A percentile compares a stretch with the other conserved stretches of the same genome.
phyloP scores from a whole-genome alignment of 2,888 invertebrate genomes.

The Buathra laborator region DNA sequence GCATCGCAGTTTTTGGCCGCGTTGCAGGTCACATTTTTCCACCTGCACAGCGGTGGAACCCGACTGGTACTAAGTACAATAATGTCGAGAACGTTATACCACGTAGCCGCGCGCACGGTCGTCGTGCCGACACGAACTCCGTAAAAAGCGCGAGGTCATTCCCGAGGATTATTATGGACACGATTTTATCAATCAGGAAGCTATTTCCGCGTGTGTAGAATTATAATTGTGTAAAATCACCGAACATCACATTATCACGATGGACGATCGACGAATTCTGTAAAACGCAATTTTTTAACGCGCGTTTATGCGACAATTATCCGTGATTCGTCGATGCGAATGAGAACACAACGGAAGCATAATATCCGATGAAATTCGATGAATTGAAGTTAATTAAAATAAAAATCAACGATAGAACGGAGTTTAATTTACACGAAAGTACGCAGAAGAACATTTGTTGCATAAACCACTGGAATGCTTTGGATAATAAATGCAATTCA shows the following conservation, averaged over 20 bases:
- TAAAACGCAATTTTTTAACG: not conserved
- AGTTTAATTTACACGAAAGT: too few relatives aligned
- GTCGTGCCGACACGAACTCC: not conserved
- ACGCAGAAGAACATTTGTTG: too few relatives aligned
- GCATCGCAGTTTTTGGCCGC: conserved; percentile 26
- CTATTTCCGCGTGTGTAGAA: conserved; percentile 19
- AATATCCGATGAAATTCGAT: too few relatives aligned
- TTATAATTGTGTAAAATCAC: conserved; percentile 9
- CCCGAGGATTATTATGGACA: conserved; percentile 11
- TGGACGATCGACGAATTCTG: not conserved
- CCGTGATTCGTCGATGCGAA: too few relatives aligned
- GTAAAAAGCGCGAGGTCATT: conserved; percentile 24
- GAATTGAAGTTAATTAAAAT: too few relatives aligned
- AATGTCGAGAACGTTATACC: not conserved
- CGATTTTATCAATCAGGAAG: conserved; percentile 27
- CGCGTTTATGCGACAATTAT: not conserved
- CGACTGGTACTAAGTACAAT: not conserved
- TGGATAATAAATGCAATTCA: too few relatives aligned
- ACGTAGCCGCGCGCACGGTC: conserved; percentile 6
- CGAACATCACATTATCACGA: not conserved
- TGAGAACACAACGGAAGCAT: too few relatives aligned
- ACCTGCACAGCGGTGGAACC: not conserved
- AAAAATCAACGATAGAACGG: too few relatives aligned
- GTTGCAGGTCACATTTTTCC: conserved; percentile 29
- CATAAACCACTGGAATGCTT: too few relatives aligned